Percentiles rank a stretch among this genome's conserved stretches.
Conservation (phyloP, 1,140 invertebrate species). For the Drosophila sucinea region DNA sequence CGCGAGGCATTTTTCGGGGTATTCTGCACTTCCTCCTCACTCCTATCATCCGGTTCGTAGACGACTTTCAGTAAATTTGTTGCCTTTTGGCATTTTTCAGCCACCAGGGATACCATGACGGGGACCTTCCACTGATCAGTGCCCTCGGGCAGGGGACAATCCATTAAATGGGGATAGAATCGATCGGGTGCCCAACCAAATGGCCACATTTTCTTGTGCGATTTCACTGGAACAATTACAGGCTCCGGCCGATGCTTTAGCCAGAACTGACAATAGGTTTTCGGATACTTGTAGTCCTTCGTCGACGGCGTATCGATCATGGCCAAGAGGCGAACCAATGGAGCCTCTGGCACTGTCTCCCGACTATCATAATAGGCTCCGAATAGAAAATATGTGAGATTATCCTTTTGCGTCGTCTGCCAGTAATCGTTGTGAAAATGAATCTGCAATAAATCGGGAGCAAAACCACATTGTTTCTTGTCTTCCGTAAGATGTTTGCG, state of each 20-base stretch:
- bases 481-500: background rate
- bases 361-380: slow-evolving; percentile 94
- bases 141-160: slow-evolving; percentile 91
- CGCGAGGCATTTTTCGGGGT: slow-evolving; percentile 83
- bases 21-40: background rate
- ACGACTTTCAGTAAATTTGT: slow-evolving; percentile 92
- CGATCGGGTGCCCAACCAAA: slow-evolving; percentile 95
- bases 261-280: slow-evolving; percentile 92
- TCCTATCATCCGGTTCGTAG: slow-evolving; percentile 85
- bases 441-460: slow-evolving; percentile 42
- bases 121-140: slow-evolving; percentile 87
- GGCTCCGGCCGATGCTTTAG: slow-evolving; percentile 90
- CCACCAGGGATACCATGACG: slow-evolving; percentile 91
- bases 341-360: slow-evolving; percentile 87
- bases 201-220: slow-evolving; percentile 96
- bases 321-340: slow-evolving; percentile 91
- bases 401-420: slow-evolving; percentile 89
- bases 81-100: slow-evolving; percentile 89
- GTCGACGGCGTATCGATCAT: slow-evolving; percentile 88
- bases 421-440: slow-evolving; percentile 84
- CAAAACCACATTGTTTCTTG: slow-evolving; percentile 33
- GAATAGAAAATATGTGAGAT: slow-evolving; percentile 93
- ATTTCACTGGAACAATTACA: slow-evolving; percentile 88
- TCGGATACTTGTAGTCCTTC: slow-evolving; percentile 84
- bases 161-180: slow-evolving; percentile 92